phyloP scores from a whole-genome alignment of 2,113 vertebrate species.

The Paedocypris sp. region DNA sequence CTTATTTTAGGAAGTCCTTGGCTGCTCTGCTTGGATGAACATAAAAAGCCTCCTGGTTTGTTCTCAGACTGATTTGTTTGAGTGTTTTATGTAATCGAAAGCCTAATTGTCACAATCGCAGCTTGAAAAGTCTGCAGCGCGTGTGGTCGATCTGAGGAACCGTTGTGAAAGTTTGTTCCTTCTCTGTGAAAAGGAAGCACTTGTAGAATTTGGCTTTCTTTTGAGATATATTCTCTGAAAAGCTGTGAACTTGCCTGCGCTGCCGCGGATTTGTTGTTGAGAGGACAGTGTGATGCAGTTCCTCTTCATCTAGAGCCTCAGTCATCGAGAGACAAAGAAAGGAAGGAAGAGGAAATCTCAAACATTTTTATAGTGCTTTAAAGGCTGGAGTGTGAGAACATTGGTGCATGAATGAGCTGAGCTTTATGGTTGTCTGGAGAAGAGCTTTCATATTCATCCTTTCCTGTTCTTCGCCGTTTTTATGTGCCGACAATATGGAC shows the following conservation, averaged over 20 bases:
- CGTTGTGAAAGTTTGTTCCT: background rate
- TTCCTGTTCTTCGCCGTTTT: background rate
- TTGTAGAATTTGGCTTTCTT: background rate
- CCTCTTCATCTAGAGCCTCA: background rate
- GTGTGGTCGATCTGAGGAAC: no score
- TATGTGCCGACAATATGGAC: conserved; percentile 18
- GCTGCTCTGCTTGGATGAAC: background rate
- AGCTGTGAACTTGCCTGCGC: no score
- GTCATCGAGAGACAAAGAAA: background rate
- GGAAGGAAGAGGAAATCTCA: background rate
- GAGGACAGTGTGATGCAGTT: background rate
- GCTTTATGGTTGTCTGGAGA: background rate
- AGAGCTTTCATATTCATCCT: conserved; percentile 3
- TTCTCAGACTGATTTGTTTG: background rate
- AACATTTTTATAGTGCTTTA: conserved; percentile 8
- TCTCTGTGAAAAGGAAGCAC: background rate
- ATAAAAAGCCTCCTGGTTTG: background rate
- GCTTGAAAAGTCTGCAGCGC: no score
- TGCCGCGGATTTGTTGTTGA: background rate
- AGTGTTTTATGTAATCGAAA: no score
- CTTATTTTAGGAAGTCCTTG: background rate
- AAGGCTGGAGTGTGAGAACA: conserved; percentile 15
- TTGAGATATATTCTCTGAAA: background rate
- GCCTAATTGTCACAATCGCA: no score
- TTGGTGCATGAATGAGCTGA: background rate